Evolutionary conservation across 2,888 invertebrate species (phyloP).

Genomic region (Rambutsinella grinnellia): DNA sequence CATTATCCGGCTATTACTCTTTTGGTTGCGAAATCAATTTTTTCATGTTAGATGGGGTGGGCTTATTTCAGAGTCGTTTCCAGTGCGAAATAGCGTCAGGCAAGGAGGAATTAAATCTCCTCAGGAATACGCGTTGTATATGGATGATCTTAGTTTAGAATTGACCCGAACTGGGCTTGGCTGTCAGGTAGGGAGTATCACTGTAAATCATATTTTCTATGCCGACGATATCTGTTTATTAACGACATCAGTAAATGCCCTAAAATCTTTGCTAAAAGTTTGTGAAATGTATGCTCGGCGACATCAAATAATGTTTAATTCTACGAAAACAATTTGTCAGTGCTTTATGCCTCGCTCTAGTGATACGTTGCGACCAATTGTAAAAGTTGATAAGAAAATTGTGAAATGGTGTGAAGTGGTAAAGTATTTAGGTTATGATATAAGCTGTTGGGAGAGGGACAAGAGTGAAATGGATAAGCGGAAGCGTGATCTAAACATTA

Average conservation of each 20-base stretch:
- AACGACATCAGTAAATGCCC: neutral
- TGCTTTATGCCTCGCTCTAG: neutral
- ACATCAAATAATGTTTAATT: slow-evolving; percentile 25
- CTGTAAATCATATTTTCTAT: neutral
- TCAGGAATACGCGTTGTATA: neutral
- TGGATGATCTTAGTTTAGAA: neutral
- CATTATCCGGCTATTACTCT: neutral
- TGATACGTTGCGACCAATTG: neutral
- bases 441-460: slow-evolving; percentile 2
- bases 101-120: slow-evolving; percentile 12
- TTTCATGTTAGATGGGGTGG: slow-evolving; percentile 1
- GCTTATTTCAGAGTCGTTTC: slow-evolving; percentile 6
- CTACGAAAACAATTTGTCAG: slow-evolving; percentile 23
- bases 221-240: slow-evolving; percentile 7
- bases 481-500: neutral
- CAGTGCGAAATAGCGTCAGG: neutral
- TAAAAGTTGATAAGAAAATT: neutral
- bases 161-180: neutral
- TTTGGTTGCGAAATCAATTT: slow-evolving; percentile 11
- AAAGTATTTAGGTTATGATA: slow-evolving; percentile 7
- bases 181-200: neutral
- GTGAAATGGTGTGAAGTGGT: neutral
- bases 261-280: neutral
- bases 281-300: neutral
- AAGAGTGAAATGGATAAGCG: neutral